Evolutionary conservation across 2,888 invertebrate species (phyloP).

Genomic region (Glaucopsyche alexis): DNA sequence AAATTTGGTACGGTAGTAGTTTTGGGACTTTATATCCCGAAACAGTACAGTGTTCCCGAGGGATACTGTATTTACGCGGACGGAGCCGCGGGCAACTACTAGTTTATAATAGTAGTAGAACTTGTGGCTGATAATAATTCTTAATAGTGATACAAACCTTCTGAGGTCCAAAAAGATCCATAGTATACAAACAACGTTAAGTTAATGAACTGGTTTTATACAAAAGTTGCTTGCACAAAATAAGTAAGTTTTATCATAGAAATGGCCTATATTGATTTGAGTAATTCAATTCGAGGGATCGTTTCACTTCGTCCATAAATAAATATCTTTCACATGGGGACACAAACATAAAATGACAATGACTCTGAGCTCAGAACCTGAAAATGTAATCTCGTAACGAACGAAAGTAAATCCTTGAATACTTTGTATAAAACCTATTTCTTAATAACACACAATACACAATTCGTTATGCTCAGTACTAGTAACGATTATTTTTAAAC

Average conservation of each 20-base stretch:
- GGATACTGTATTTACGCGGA: too few species aligned
- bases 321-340: conserved; percentile 14
- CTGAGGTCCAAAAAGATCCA: neutral
- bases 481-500: too few species aligned
- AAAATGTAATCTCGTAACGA: neutral
- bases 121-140: too few species aligned
- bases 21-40: too few species aligned
- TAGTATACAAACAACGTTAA: neutral
- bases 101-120: too few species aligned
- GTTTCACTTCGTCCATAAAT: conserved; percentile 18
- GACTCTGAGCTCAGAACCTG: neutral
- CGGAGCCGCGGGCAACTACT: too few species aligned
- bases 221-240: neutral
- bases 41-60: too few species aligned
- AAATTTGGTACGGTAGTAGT: too few species aligned
- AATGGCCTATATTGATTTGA: neutral
- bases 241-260: neutral
- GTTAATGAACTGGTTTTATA: neutral
- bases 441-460: too few species aligned
- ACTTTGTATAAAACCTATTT: neutral
- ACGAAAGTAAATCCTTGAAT: neutral
- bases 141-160: too few species aligned
- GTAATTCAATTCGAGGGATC: conserved; percentile 9
- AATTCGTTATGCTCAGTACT: too few species aligned
- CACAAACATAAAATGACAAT: conserved; percentile 21